These are phyloP conservation scores for Steinernema hermaphroditum DNA, from an alignment of 2,888 invertebrate species.

Conservation along the genomic window DNA sequence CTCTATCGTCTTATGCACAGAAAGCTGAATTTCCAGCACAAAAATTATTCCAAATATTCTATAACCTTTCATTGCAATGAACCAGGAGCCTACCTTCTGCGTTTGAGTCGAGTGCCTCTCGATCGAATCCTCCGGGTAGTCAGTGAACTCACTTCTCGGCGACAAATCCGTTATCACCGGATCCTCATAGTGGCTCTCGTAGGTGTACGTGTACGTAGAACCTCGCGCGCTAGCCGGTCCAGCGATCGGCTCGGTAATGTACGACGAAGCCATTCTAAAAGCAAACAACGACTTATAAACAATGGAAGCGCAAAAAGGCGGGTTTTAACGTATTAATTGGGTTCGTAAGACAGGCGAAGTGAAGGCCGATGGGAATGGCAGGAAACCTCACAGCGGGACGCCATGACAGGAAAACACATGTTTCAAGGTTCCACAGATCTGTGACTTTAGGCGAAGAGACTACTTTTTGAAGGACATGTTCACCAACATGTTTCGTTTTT, in stretches of 20 bases:
- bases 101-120: constrained; percentile 50
- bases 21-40: background rate
- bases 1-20: too few relatives aligned
- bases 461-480: too few relatives aligned
- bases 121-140: constrained; percentile 33
- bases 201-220: constrained; percentile 61
- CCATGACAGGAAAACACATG: too few relatives aligned
- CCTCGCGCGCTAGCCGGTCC: constrained; percentile 60
- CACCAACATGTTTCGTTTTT: too few relatives aligned
- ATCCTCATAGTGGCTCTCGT: constrained; percentile 47
- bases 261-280: constrained; percentile 63
- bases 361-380: background rate
- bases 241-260: constrained; percentile 60
- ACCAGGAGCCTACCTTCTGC: constrained; percentile 43
- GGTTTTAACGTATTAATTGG: constrained; percentile 12
- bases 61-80: background rate
- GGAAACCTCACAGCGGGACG: background rate
- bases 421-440: too few relatives aligned
- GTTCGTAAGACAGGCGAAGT: background rate
- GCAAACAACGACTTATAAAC: background rate
- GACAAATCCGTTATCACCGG: constrained; percentile 21
- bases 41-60: background rate
- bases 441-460: too few relatives aligned
- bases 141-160: background rate
- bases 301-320: background rate